These are phyloP conservation scores for Seriola quinqueradiata DNA, from an alignment of 2,113 vertebrate species.

Conservation along the genomic window DNA sequence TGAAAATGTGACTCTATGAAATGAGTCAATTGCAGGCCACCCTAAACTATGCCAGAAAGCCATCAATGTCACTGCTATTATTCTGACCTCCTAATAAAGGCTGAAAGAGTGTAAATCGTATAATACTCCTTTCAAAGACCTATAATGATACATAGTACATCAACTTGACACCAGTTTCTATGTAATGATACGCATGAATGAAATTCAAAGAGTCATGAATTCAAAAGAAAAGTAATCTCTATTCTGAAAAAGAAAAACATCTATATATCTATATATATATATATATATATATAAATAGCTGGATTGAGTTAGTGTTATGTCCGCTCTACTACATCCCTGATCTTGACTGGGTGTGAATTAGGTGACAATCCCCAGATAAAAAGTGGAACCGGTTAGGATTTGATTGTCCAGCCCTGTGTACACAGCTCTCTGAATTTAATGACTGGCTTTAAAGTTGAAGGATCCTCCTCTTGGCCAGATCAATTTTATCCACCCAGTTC, in stretches of 20 bases:
- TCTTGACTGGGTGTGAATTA: slow-evolving; percentile 22
- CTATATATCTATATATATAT: too few relatives aligned
- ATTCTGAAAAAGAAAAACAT: background rate
- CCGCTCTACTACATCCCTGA: slow-evolving; percentile 2
- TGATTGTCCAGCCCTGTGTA: slow-evolving; percentile 40
- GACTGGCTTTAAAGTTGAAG: slow-evolving; percentile 36
- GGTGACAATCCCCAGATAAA: slow-evolving; percentile 22
- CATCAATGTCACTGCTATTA: slow-evolving; percentile 24
- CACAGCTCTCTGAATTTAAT: slow-evolving; percentile 51
- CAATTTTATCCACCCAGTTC: slow-evolving; percentile 37
- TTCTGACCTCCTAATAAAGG: slow-evolving; percentile 27
- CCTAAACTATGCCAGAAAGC: slow-evolving; percentile 5
- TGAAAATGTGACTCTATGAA: slow-evolving; percentile 16
- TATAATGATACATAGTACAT: background rate
- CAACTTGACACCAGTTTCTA: background rate
- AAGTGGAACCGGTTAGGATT: slow-evolving; percentile 30
- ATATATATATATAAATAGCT: too few relatives aligned
- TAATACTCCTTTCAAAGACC: slow-evolving; percentile 14
- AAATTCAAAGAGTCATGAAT: slow-evolving; percentile 1
- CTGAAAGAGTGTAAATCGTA: slow-evolving; percentile 12
- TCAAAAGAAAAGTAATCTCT: background rate
- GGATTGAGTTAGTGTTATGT: background rate
- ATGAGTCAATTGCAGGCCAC: background rate
- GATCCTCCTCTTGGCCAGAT: slow-evolving; percentile 31
- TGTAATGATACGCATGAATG: slow-evolving; percentile 5